These are phyloP conservation scores for Liopterus haemorrhoidalis DNA, from an alignment of 2,888 invertebrate species.

Conservation along the genomic window DNA sequence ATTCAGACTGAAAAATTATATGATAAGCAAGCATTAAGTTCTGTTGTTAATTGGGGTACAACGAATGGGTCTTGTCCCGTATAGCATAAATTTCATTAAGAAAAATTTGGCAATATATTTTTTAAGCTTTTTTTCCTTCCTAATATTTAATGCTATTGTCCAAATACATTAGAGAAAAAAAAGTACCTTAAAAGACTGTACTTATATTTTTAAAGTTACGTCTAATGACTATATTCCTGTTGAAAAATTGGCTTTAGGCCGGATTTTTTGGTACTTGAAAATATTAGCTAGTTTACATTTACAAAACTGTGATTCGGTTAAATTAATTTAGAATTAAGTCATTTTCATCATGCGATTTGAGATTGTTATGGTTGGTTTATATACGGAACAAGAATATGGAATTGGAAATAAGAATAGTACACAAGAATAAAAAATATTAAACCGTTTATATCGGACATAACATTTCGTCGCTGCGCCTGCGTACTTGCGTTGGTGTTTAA, in stretches of 20 bases:
- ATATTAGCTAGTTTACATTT: no score
- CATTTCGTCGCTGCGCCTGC: no score
- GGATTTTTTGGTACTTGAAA: slow-evolving; percentile 1
- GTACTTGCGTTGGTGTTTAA: no score
- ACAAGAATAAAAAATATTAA: no score
- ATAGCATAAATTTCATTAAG: slow-evolving; percentile 8
- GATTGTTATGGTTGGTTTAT: no score
- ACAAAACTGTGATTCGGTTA: no score
- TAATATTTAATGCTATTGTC: slow-evolving; percentile 12
- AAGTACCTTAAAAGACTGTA: slow-evolving; percentile 16
- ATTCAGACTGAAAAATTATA: slow-evolving; percentile 12
- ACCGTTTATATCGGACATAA: no score
- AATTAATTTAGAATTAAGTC: no score
- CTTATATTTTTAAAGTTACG: slow-evolving; percentile 14
- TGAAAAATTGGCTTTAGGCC: neutral
- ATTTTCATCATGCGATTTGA: no score
- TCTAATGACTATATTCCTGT: neutral
- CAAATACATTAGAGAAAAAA: slow-evolving; percentile 11
- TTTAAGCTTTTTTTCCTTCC: slow-evolving; percentile 5
- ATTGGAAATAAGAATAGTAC: no score
- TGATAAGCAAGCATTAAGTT: slow-evolving; percentile 12
- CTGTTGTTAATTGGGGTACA: slow-evolving; percentile 18
- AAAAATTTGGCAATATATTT: slow-evolving; percentile 17
- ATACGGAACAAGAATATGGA: no score
- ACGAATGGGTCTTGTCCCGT: slow-evolving; percentile 14